phyloP scores from a whole-genome alignment of 1,140 invertebrate genomes.

The Drosophila prosaltans region DNA sequence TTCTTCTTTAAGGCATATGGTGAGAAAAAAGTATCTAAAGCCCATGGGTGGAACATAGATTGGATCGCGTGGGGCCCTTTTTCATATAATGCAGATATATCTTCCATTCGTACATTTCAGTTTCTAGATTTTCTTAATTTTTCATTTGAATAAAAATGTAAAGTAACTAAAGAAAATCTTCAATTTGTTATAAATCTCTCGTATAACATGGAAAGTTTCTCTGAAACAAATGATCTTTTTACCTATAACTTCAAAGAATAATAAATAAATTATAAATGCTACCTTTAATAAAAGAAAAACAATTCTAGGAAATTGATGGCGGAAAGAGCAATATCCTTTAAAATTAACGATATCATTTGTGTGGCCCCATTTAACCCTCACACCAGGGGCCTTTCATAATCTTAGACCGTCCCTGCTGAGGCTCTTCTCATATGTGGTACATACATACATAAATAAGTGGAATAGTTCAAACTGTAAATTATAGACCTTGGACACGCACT shows the following conservation, averaged over 20 bases:
- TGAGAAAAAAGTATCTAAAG: background rate
- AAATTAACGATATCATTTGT: background rate
- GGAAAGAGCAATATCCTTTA: background rate
- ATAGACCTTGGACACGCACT: conserved; percentile 35
- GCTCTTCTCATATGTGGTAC: conserved; percentile 51
- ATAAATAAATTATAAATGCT: too few species aligned
- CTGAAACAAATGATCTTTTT: too few species aligned
- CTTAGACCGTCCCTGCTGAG: background rate
- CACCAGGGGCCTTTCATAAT: background rate
- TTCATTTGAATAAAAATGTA: background rate
- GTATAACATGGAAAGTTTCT: too few species aligned
- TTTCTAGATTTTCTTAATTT: too few species aligned
- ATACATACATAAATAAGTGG: conserved; percentile 63
- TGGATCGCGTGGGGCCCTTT: conserved; percentile 11
- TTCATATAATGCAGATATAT: too few species aligned
- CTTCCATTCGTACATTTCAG: too few species aligned
- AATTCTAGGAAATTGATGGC: background rate
- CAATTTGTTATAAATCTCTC: too few species aligned
- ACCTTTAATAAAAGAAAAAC: too few species aligned
- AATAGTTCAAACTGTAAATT: conserved; percentile 34
- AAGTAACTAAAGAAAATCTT: background rate
- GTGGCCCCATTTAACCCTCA: background rate
- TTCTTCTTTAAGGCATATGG: background rate
- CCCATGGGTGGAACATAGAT: background rate
- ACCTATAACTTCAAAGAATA: too few species aligned